Base-by-base conservation (phyloP, 2,888 invertebrate genomes). In the Lochmaea crataegi region DNA sequence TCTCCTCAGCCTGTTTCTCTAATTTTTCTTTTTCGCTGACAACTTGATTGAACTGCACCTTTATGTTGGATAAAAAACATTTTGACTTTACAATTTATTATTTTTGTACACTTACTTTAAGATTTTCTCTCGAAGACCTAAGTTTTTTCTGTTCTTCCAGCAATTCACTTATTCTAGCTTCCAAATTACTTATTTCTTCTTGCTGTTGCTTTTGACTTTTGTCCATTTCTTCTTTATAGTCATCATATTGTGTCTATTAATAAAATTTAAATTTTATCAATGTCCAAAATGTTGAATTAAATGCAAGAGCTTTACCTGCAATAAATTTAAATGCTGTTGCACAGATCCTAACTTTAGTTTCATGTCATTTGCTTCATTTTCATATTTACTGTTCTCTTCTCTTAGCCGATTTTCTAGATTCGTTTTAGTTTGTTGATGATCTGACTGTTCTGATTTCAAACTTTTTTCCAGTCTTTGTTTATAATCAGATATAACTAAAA, bases 391-490 rank as follows among this genome's bases (percentile, higher is more conserved):
- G 76, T 86, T 87, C 65, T 90, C 88, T 72, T 89, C 89, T 72
- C 88, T 87, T 65, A 88, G 78, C 80, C 87, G 87, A 61, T 77
- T 78, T 79, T 88, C 88, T 57, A 89, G 87, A 65, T 88, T 87
- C 51, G 87, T 87, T 80, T 88, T 88, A 10, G 87, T 85, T 77
- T 88, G 88, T 74, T 88, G 84, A 78, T 90, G 89, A 73, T 90
- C 90, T 5, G 86, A 85, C 73, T 90, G 89, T 82, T 91, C 90
- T 53, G 86, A 86, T 80, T 90, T 90, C 41, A 90, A 81, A 18
- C 89, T 89, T 79, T 90, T 90, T 80, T 91, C 91, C 67, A 90
- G 82, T 58, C 89, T 84, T 75, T 88, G 86, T 83, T 91, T 91
- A 76, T 90, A 89, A 77, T 90, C 90, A 22, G 89, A 88, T 66